Evolutionary conservation across 2,888 invertebrate species (phyloP), one percentile per base, ranked within the genome.

Genomic region (Mesorhabditis belari): DNA sequence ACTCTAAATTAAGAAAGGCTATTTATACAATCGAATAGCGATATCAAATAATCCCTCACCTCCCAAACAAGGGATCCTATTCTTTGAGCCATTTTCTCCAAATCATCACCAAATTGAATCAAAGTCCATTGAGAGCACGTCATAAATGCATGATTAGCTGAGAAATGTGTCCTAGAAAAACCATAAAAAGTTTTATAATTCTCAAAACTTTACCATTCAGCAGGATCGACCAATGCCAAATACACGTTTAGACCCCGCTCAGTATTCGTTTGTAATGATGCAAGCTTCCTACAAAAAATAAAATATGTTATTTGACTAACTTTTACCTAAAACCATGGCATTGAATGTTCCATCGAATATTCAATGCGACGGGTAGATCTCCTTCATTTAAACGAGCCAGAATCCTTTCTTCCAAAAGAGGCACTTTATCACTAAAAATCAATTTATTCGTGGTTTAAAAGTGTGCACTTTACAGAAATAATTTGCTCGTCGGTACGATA

Each of bases 51-150:
- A 17, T 35, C 44, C 1, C 44, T 1, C n/a, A 35, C 44, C 44
- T 35, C 44, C 51, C 19, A n/a, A n/a, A 19, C 60, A 51, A 26
- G 62, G 17, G 29, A 63, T 57, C 24, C 23, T 9, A 51, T 51
- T 21, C 67, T 58, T 35, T 61, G 61, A n/a, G 24, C 25, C 25
- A 60, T 19, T 26, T 67, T 60, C 17, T 35, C 23, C 51, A 19
- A 21, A n/a, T 19, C 23, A 19, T 64, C 67, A n/a, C 28, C 29
- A 25, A 58, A 55, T 21, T 26, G 23, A 23, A 67, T 44, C 26
- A 51, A 51, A 21, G 25, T n/a, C 25, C 24, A 17, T n/a, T 35
- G 23, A 26, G 44, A 35, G 44, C 44, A 35, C 44, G 44, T 35
- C 44, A 35, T 35, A n/a, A 17, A 35, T 9, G 44, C 44, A n/a